Base-by-base conservation (phyloP, 2,888 invertebrate species). In the Sminthurides aquaticus region DNA sequence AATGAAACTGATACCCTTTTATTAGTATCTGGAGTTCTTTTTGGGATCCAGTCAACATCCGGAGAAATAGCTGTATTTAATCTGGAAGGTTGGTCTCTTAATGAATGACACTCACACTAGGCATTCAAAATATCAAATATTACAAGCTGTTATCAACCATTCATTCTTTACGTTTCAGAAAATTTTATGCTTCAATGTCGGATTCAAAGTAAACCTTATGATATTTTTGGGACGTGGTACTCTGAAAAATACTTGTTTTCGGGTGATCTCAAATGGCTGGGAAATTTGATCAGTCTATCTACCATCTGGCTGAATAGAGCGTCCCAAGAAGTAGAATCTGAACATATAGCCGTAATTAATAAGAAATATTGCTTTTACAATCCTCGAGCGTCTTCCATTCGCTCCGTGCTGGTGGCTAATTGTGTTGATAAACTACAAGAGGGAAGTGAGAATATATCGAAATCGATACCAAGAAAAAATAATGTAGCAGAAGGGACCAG, bases 41-140 rank as follows among this genome's bases (percentile, higher is more conserved):
- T 89, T 79, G 90, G 90, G 8, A 84, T 85, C 0, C 85, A 87
- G 72, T 88, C 86, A 75, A 90, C 88, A 1, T 88, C 88, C 0
- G 91, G 91, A 11, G 91, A 91, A 82, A 91, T 91, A 67, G 90
- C 89, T n/a, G 89, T 91, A 18, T 91, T 91, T 77, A 86, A 84
- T 77, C 78, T 91, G 58, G 83, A 84, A 78, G 78, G 76, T 34
- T 34, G 8, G 43, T 34, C 43, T 34, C 8, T 11, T 11, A 34
- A 11, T 34, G 43, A 34, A 34, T n/a, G n/a, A n/a, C n/a, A n/a
- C n/a, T n/a, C n/a, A n/a, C n/a, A n/a, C n/a, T n/a, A n/a, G n/a
- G n/a, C n/a, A n/a, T n/a, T n/a, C n/a, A n/a, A n/a, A n/a, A n/a
- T n/a, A n/a, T n/a, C n/a, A n/a, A n/a, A n/a, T n/a, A n/a, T n/a